A percentile compares a stretch with the other conserved stretches of the same genome.
Evolutionary conservation across 2,113 vertebrate species (phyloP).

Genomic region (Pygoscelis antarcticus): DNA sequence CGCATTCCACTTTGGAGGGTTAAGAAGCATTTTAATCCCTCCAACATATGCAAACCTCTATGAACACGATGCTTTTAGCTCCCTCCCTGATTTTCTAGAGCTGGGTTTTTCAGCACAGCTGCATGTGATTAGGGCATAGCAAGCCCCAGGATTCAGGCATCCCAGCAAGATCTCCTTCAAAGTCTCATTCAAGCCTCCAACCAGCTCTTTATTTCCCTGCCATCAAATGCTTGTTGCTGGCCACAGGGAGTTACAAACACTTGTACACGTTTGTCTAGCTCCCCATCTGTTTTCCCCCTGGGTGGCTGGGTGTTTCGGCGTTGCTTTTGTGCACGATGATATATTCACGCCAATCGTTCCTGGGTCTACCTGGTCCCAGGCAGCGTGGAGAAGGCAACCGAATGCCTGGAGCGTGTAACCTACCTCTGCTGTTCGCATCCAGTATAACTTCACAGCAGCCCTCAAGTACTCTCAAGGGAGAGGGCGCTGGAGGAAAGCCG

Average conservation of each 20-base stretch:
- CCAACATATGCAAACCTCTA: not conserved
- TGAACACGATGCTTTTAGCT: not conserved
- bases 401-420: not conserved
- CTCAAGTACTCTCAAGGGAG: not conserved
- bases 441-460: rapidly evolving
- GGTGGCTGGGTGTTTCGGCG: not conserved
- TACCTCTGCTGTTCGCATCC: not conserved
- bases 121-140: not conserved
- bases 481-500: not conserved
- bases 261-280: not conserved
- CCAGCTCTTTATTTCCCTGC: not conserved
- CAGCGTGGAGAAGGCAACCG: not conserved
- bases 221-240: not conserved
- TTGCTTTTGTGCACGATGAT: not conserved
- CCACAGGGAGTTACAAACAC: not conserved
- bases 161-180: constrained; percentile 6
- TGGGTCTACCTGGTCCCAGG: not conserved
- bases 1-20: not conserved
- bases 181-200: not conserved
- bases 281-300: not conserved
- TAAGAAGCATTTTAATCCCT: not conserved
- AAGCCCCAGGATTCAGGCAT: not conserved
- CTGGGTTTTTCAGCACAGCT: not conserved
- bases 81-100: not conserved
- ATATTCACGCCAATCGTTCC: not conserved